phyloP scores from a whole-genome alignment of 2,888 invertebrate genomes.

The Melinaea marsaeus region DNA sequence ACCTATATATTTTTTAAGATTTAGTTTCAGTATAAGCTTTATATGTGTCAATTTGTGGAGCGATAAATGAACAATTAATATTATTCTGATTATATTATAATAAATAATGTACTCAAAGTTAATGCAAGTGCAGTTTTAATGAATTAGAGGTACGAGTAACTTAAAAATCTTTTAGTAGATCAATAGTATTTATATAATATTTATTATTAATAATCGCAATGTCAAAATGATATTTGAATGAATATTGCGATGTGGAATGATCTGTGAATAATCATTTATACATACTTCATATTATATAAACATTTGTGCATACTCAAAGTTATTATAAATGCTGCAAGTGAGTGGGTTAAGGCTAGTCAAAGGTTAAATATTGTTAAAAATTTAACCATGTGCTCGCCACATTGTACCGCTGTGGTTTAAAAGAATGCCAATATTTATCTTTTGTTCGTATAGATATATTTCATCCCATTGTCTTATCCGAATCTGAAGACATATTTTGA shows the following conservation, averaged over 20 bases:
- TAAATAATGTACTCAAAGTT: too few relatives aligned
- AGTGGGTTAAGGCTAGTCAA: slow-evolving; percentile 18
- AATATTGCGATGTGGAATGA: neutral
- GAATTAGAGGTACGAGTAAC: too few relatives aligned
- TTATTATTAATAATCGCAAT: too few relatives aligned
- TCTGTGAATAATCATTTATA: neutral
- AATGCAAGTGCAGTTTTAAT: too few relatives aligned
- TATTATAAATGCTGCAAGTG: slow-evolving; percentile 6
- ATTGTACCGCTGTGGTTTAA: slow-evolving; percentile 49
- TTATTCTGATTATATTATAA: too few relatives aligned
- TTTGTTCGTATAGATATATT: slow-evolving; percentile 11
- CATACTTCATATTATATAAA: neutral
- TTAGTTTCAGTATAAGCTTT: too few relatives aligned
- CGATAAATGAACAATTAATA: too few relatives aligned
- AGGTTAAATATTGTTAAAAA: slow-evolving; percentile 39
- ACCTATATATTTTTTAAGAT: too few relatives aligned
- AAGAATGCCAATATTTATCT: slow-evolving; percentile 26
- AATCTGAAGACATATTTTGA: neutral
- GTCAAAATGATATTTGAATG: neutral
- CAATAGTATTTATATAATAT: too few relatives aligned
- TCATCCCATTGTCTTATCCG: neutral
- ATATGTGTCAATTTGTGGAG: too few relatives aligned
- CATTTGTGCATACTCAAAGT: slow-evolving; percentile 6
- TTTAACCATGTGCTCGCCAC: slow-evolving; percentile 61
- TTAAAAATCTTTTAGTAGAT: too few relatives aligned